Evolutionary conservation across 2,113 vertebrate species (phyloP).

Genomic region (Dinomys branickii): DNA sequence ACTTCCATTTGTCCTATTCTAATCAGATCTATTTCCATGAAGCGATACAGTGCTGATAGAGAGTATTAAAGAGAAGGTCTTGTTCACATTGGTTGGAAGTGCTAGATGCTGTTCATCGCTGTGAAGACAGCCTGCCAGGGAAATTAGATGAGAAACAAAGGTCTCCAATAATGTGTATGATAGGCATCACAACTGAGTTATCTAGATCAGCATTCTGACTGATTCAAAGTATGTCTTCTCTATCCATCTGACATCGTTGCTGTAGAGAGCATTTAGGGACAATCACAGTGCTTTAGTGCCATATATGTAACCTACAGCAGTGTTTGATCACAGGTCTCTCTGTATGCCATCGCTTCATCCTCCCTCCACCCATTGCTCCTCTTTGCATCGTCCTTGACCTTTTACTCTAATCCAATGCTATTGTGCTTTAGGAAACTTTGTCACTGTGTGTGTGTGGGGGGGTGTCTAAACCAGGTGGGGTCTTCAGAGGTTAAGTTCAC

Average conservation of each 20-base stretch:
- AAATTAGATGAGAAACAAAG: background rate
- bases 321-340: background rate
- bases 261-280: background rate
- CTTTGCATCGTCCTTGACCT: background rate
- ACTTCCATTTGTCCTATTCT: background rate
- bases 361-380: background rate
- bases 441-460: background rate
- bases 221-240: background rate
- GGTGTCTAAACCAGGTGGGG: background rate
- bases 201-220: background rate
- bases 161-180: background rate
- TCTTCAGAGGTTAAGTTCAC: background rate
- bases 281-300: background rate
- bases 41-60: background rate
- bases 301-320: background rate
- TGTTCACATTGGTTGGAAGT: background rate
- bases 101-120: background rate
- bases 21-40: constrained; percentile 28
- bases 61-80: background rate
- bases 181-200: background rate
- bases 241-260: background rate
- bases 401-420: background rate
- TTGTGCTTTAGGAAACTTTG: background rate
- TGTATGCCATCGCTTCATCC: background rate
- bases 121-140: background rate